These are phyloP conservation scores for Nezara viridula DNA, from an alignment of 2,888 invertebrate genomes.

Conservation along the genomic window DNA sequence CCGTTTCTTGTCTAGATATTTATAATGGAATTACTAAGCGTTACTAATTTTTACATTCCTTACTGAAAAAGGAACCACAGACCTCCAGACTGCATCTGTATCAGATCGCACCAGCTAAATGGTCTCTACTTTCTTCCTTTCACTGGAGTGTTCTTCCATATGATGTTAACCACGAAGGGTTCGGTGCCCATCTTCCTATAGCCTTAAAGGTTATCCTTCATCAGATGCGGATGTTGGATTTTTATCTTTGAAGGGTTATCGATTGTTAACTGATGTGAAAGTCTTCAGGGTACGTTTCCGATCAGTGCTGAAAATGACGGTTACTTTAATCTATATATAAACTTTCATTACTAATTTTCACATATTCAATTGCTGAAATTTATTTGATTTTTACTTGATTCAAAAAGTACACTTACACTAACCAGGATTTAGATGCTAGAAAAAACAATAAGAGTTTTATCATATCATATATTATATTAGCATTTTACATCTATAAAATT, in stretches of 20 bases:
- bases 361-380: too few relatives aligned
- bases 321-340: neutral
- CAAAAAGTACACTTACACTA: too few relatives aligned
- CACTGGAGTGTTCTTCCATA: neutral
- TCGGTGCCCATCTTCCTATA: neutral
- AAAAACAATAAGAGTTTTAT: too few relatives aligned
- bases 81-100: neutral
- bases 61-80: neutral
- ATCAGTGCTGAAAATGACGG: neutral
- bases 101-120: neutral
- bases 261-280: neutral
- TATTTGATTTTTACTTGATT: too few relatives aligned
- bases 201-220: neutral
- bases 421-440: too few relatives aligned
- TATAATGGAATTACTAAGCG: neutral
- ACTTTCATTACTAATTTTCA: too few relatives aligned
- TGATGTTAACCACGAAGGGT: neutral
- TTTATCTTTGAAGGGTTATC: neutral
- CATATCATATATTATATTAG: too few relatives aligned
- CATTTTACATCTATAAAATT: too few relatives aligned
- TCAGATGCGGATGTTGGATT: conserved; percentile 21
- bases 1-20: neutral
- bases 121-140: neutral
- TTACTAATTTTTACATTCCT: neutral
- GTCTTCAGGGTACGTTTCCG: neutral